Base-by-base conservation (phyloP, 1,140 invertebrate genomes). In the Grapholita molesta region DNA sequence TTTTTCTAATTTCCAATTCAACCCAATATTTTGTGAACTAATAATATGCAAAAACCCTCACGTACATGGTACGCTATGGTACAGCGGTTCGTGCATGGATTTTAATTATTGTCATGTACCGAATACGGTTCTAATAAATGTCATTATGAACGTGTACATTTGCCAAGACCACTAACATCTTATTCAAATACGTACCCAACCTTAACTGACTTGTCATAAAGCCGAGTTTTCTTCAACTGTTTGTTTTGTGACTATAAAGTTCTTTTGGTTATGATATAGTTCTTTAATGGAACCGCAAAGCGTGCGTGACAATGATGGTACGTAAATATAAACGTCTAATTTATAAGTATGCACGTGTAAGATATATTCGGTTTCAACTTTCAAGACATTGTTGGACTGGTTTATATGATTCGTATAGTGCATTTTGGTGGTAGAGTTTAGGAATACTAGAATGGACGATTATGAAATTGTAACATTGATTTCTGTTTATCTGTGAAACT, bases 101-200 rank as follows among this genome's bases (percentile, higher is more conserved):
- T 90, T 90, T 90, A 90, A 90, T 90, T 90, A 90, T 89, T 90
- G 74, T 89, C 86, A 89, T 90, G 88, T 90, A 90, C 86, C 79
- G 79, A 86, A 90, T 88, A 88, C 85, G 82, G 85, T 86, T 78
- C 85, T 90, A 90, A 89, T 89, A 90, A 90, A 90, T 90, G 88
- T 90, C 88, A 90, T 90, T 90, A 90, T 83, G 82, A 88, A 84
- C 76, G 81, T 81, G 72, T 77, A 80, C 73, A 69, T 57, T 64
- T 64, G 69, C 84, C 78, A 88, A 72, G 66, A 70, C 70, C 65
- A n/a, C 21, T n/a, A n/a, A 7, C 74, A 8, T 70, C 11, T 35
- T 28, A 1, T 8, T 6, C 6, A 71, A 76, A 68, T 38, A 52
- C 35, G 55, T 12, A n/a, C 12, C 65, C 52, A 21, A 9, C 64